Conservation (phyloP, 2,113 vertebrate species). For the Arothron firmamentum region DNA sequence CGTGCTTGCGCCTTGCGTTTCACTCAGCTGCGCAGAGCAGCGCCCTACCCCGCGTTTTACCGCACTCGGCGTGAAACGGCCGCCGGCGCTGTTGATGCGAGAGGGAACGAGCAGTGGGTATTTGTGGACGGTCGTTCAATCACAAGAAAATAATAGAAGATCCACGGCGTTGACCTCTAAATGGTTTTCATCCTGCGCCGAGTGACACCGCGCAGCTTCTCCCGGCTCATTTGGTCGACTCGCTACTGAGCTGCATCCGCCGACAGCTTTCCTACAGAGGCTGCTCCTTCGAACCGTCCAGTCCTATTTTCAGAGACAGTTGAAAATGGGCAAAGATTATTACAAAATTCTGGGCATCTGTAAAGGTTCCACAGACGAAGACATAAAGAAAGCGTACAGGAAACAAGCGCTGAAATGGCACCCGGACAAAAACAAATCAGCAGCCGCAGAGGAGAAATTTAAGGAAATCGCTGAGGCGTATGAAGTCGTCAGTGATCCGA, state of each 20-base stretch:
- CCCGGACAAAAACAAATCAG: slow-evolving; percentile 97
- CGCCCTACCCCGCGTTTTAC: too few species aligned
- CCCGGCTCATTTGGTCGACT: neutral
- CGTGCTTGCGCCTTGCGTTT: too few species aligned
- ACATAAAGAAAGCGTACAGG: slow-evolving; percentile 97
- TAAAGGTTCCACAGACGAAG: slow-evolving; percentile 94
- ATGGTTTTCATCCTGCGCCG: slow-evolving; percentile 45
- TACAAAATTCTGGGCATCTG: slow-evolving; percentile 92
- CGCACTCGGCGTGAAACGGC: slow-evolving; percentile 7
- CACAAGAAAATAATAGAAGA: slow-evolving; percentile 51
- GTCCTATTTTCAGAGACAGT: slow-evolving; percentile 27
- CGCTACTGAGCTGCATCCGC: slow-evolving; percentile 1
- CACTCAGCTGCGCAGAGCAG: too few species aligned
- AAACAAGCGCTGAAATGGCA: slow-evolving; percentile 98
- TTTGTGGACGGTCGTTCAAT: slow-evolving; percentile 71
- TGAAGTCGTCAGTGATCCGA: slow-evolving; percentile 95
- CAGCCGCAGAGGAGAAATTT: slow-evolving; percentile 96
- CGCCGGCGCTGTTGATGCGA: slow-evolving; percentile 32
- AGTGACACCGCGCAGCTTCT: slow-evolving; percentile 5
- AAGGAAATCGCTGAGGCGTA: slow-evolving; percentile 98
- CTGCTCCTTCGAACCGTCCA: neutral
- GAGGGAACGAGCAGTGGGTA: slow-evolving; percentile 62
- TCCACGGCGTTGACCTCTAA: slow-evolving; percentile 55
- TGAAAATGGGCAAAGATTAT: slow-evolving; percentile 94
- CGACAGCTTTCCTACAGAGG: slow-evolving; percentile 7